These are phyloP conservation scores for Iphiclides podalirius DNA, from an alignment of 2,888 invertebrate species.

Conservation along the genomic window DNA sequence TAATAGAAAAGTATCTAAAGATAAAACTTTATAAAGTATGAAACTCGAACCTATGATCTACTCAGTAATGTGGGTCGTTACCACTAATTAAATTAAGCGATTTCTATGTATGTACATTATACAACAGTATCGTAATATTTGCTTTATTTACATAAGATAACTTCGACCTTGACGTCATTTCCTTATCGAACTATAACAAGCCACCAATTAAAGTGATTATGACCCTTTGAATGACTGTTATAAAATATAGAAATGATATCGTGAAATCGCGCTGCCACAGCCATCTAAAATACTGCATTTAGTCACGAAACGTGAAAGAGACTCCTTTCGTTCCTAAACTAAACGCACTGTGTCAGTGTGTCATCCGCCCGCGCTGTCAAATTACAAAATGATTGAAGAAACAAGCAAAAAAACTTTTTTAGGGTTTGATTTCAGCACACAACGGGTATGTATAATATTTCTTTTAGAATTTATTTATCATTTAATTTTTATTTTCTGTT, in stretches of 20 bases:
- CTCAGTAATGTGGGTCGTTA: too few species aligned
- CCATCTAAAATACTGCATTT: slow-evolving; percentile 39
- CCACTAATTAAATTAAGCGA: too few species aligned
- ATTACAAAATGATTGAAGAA: slow-evolving; percentile 64
- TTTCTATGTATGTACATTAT: slow-evolving; percentile 6
- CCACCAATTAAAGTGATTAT: slow-evolving; percentile 38
- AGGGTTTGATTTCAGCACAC: slow-evolving; percentile 93
- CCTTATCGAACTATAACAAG: slow-evolving; percentile 40
- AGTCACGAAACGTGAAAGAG: slow-evolving; percentile 47
- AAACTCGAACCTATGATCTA: too few species aligned
- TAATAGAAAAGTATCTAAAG: too few species aligned
- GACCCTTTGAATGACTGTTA: slow-evolving; percentile 34
- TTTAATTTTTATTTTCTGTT: not conserved
- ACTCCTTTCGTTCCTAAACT: slow-evolving; percentile 30
- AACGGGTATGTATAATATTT: slow-evolving; percentile 85
- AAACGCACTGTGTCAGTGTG: slow-evolving; percentile 37
- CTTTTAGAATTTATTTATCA: slow-evolving; percentile 21
- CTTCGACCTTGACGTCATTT: slow-evolving; percentile 27
- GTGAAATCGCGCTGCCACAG: slow-evolving; percentile 45
- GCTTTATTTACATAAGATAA: slow-evolving; percentile 41
- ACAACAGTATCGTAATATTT: slow-evolving; percentile 14
- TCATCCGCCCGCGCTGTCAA: slow-evolving; percentile 56
- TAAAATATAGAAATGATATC: slow-evolving; percentile 47
- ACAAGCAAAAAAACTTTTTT: slow-evolving; percentile 81
- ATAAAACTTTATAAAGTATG: too few species aligned